Conservation (phyloP, 2,888 invertebrate genomes). For the Macrosoma leucophasiata region DNA sequence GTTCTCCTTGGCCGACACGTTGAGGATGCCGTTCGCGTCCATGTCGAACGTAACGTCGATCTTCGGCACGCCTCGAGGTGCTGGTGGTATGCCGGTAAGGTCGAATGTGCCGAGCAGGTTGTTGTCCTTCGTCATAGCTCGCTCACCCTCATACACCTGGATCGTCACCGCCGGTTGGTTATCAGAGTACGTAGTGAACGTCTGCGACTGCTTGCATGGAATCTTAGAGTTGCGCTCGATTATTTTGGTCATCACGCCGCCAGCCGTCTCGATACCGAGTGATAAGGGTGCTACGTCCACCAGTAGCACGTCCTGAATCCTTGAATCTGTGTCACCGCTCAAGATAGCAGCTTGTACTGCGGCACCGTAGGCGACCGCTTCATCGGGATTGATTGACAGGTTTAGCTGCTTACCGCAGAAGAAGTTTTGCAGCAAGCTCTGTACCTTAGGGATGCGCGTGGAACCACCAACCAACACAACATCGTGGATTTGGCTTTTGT, state of each 20-base stretch:
- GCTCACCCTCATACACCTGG: constrained; percentile 84
- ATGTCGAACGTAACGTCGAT: constrained; percentile 84
- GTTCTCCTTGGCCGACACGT: constrained; percentile 81
- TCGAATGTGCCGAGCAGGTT: constrained; percentile 80
- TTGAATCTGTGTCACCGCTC: constrained; percentile 78
- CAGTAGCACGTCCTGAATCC: constrained; percentile 77
- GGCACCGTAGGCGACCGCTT: constrained; percentile 83
- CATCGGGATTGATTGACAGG: constrained; percentile 82
- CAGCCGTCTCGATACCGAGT: constrained; percentile 85
- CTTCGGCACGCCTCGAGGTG: constrained; percentile 79
- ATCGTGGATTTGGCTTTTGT: constrained; percentile 81
- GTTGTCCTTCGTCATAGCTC: constrained; percentile 87
- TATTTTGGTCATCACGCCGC: constrained; percentile 87
- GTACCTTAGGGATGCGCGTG: constrained; percentile 83
- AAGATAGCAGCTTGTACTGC: constrained; percentile 81
- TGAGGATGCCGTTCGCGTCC: constrained; percentile 86
- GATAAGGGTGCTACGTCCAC: constrained; percentile 78
- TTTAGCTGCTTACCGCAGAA: constrained; percentile 81
- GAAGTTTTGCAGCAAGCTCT: constrained; percentile 79
- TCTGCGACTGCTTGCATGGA: constrained; percentile 82
- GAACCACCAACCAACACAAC: constrained; percentile 86
- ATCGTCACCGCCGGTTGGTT: constrained; percentile 86
- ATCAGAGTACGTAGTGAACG: constrained; percentile 87
- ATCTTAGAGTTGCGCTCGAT: constrained; percentile 82
- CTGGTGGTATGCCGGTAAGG: constrained; percentile 80